Base-by-base conservation (phyloP, 2,888 invertebrate genomes). In the Leucophenga montana region DNA sequence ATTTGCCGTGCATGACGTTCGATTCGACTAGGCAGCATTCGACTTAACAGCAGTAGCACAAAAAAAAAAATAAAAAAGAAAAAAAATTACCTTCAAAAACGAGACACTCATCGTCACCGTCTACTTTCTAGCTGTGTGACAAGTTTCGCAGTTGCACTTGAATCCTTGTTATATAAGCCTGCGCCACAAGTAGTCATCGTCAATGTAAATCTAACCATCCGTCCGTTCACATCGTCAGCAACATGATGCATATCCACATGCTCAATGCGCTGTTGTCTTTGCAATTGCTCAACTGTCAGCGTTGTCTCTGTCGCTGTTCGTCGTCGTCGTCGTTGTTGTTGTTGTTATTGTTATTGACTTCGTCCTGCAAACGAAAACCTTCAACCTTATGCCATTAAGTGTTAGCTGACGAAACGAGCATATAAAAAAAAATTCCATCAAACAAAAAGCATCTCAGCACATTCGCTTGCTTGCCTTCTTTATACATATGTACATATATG, bases 381-480 rank as follows among this genome's bases (percentile, higher is more conserved):
- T 67, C 68, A 73, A 75, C 72, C 71, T 77, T 74, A 72, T 71
- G 72, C 22, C 62, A 73, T 76, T 77, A 77, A 79, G 83, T 79
- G 77, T 73, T 73, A 14, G 57, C 57, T 22, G 50, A 16, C 50
- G 69, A 54, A 70, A 61, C 68, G 39, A 66, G 59, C 69, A 33
- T 70, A 68, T 69, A 33, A 78, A 73, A 80, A 82, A 79, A 73
- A 82, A 82, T 82, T 75, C 77, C 80, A 81, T 81, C 83, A 83
- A 83, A 75, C 82, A 82, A 78, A 81, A 83, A 82, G 82, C 83
- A 82, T 81, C 80, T 78, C 75, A 73, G 73, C 75, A 73, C 78
- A 69, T 73, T 77, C 68, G 27, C 31, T 8, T 27, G 13, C 59
- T 4, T 8, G 31, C 59, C 33, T 33, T 8, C 16, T 8, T 27